These are phyloP conservation scores for Acropora yongei DNA, from an alignment of 64 coral and sea anemone genomes.

Conservation along the genomic window DNA sequence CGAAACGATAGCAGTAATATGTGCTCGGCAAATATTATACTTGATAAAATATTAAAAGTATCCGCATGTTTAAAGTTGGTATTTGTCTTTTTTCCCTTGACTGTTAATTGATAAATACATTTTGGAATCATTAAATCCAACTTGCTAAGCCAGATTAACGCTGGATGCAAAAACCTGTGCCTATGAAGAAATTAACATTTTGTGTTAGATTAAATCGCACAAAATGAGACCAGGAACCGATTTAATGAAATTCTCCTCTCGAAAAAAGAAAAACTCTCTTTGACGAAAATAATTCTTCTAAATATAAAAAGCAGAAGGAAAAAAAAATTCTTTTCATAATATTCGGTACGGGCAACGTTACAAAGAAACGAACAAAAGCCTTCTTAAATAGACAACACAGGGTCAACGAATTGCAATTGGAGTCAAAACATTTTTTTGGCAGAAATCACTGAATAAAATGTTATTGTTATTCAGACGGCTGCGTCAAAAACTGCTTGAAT, in stretches of 20 bases:
- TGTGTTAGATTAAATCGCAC: neutral
- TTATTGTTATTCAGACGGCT: neutral
- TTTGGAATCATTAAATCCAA: neutral
- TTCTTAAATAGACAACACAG: neutral
- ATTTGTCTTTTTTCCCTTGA: neutral
- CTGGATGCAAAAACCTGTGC: too few relatives aligned
- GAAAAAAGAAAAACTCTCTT: neutral
- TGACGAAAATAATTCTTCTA: neutral
- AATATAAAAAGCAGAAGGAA: neutral
- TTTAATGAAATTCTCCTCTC: too few relatives aligned
- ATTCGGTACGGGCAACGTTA: neutral
- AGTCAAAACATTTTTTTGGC: too few relatives aligned
- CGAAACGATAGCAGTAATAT: neutral
- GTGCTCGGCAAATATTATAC: neutral
- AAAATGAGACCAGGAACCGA: too few relatives aligned
- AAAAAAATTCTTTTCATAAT: too few relatives aligned
- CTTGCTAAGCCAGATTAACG: too few relatives aligned
- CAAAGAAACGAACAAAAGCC: neutral
- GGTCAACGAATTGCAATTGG: neutral
- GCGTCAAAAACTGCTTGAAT: neutral
- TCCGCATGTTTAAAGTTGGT: neutral
- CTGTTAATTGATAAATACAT: neutral
- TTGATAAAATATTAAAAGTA: neutral
- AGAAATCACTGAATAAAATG: neutral
- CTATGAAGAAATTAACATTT: neutral